Conservation (phyloP, 2,797 vertebrate species). For the Lateolabrax maculatus region DNA sequence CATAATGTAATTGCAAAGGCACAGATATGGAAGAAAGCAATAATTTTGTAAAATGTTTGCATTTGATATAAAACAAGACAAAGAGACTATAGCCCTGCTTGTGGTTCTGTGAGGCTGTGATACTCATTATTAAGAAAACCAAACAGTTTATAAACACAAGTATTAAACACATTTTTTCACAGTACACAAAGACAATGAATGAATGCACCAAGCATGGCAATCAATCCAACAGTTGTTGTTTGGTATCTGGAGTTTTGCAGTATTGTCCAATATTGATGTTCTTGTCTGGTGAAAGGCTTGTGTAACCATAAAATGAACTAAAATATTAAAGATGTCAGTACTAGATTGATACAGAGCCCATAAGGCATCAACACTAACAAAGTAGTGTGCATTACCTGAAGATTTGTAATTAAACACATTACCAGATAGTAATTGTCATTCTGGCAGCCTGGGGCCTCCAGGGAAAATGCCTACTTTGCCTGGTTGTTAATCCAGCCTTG, state of each 20-base stretch:
- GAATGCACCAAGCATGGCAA: neutral
- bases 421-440: neutral
- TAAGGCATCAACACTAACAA: neutral
- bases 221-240: neutral
- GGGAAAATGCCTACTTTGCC: neutral
- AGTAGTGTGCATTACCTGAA: neutral
- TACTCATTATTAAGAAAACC: neutral
- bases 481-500: neutral
- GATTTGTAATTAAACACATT: neutral
- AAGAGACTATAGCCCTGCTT: neutral
- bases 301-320: neutral
- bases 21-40: no score
- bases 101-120: neutral
- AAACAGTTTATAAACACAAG: no score
- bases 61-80: no score
- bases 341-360: neutral
- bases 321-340: neutral
- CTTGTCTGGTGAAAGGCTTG: neutral
- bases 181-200: neutral
- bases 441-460: neutral
- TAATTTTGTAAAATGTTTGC: no score
- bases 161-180: neutral
- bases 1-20: no score
- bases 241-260: neutral
- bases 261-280: neutral